These are phyloP conservation scores for Achlya flavicornis DNA, from an alignment of 2,888 invertebrate genomes.

Conservation along the genomic window DNA sequence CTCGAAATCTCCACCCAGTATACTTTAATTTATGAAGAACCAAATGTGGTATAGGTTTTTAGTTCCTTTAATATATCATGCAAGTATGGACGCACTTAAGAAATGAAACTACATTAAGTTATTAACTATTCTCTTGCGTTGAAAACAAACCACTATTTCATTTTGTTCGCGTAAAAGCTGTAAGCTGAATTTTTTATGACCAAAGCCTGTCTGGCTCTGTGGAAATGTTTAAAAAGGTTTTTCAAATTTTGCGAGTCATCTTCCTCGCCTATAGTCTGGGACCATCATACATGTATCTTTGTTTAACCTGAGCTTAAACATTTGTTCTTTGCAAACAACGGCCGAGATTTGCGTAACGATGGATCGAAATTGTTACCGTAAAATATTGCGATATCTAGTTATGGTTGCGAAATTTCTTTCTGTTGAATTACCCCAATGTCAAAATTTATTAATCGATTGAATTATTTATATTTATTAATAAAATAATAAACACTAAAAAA, in stretches of 20 bases:
- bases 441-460: too few relatives aligned
- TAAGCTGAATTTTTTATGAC: constrained; percentile 69
- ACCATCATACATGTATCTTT: constrained; percentile 51
- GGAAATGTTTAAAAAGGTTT: constrained; percentile 67
- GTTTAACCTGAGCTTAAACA: constrained; percentile 62
- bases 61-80: too few relatives aligned
- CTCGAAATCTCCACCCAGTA: too few relatives aligned
- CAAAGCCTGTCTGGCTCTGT: constrained; percentile 52
- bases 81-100: constrained; percentile 40
- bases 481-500: neutral
- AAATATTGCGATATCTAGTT: constrained; percentile 23
- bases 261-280: constrained; percentile 40
- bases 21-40: neutral
- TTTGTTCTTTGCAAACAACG: constrained; percentile 57
- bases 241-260: constrained; percentile 63
- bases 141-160: constrained; percentile 66
- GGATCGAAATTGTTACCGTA: constrained; percentile 33
- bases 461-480: too few relatives aligned
- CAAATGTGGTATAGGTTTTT: neutral
- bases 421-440: too few relatives aligned
- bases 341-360: constrained; percentile 50
- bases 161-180: constrained; percentile 63
- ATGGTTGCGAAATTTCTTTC: constrained; percentile 6
- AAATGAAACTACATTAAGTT: constrained; percentile 49
- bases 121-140: constrained; percentile 40